Base-by-base conservation (phyloP, 2,797 vertebrate species). In the Scolopax rusticola region DNA sequence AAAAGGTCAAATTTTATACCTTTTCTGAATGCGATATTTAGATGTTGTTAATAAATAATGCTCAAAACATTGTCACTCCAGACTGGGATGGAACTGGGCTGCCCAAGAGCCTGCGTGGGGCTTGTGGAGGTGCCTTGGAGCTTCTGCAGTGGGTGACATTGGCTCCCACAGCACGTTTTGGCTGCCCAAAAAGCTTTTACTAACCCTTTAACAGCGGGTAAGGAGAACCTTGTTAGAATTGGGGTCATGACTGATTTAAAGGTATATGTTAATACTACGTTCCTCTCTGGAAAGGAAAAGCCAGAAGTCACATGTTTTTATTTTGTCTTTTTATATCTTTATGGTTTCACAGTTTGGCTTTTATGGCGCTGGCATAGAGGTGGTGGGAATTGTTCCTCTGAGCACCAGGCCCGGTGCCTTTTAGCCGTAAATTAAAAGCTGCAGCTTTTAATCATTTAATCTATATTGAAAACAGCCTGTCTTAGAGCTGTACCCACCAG, bases 81-180 rank as follows among this genome's bases (percentile, higher is more conserved):
- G 48, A 9, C 23, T 12, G 33, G 16, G 47, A 8, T 8, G 16
- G 53, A 45, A 28, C 13, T 0, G 8, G 25, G 65, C 7, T 30
- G 4, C n/a, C 15, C 10, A 11, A 9, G 7, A 2, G 69, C 38
- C 23, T 21, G 17, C 3, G 2, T 23, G 53, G 38, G 36, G 47
- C 48, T 36, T 6, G 4, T 6, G 71, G 8, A 6, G 57, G 38
- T 50, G 41, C 19, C 50, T 0, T 30, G 56, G 25, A 28, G 63
- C 41, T 27, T 11, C 2, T 4, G 18, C 38, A 12, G 53, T 1
- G 24, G 27, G 9, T 17, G 18, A 9, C n/a, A 0, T 3, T 19
- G 36, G 4, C 14, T 57, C 48, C 71, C 53, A 9, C 47, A 16
- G 38, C 79, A 14, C 4, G 0, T 32, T 43, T 6, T 53, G 67